These are phyloP conservation scores for Virgularia gustaviana DNA, from an alignment of 92 coral and sea anemone genomes.

Conservation along the genomic window DNA sequence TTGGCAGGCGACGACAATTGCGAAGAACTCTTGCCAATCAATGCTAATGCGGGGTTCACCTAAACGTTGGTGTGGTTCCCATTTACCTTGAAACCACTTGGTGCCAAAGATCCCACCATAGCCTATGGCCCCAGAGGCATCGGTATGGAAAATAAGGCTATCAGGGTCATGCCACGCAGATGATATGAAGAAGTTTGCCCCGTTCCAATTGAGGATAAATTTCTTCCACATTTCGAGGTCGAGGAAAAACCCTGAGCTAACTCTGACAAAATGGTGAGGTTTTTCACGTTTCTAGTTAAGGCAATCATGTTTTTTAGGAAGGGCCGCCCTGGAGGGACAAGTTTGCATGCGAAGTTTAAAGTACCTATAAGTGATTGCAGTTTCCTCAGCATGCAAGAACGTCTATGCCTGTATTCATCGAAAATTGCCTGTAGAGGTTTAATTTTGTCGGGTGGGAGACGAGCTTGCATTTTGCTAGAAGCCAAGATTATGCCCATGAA, in stretches of 20 bases:
- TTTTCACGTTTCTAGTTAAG: conserved; percentile 48
- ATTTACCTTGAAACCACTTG: conserved; percentile 47
- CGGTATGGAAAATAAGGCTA: conserved; percentile 30
- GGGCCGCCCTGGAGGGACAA: conserved; percentile 49
- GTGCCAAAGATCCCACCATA: conserved; percentile 48
- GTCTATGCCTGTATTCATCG: conserved; percentile 14
- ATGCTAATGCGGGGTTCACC: conserved; percentile 48
- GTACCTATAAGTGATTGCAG: conserved; percentile 56
- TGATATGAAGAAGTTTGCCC: conserved; percentile 40
- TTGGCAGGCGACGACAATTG: conserved; percentile 40
- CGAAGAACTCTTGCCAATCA: conserved; percentile 58
- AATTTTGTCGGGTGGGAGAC: conserved; percentile 51
- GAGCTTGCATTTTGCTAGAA: conserved; percentile 50
- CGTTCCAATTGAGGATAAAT: conserved; percentile 49
- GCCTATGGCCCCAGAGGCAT: conserved; percentile 54
- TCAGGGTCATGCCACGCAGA: conserved; percentile 28
- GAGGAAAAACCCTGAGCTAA: conserved; percentile 37
- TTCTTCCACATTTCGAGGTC: conserved; percentile 54
- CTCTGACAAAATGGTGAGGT: conserved; percentile 55
- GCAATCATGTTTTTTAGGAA: conserved; percentile 50
- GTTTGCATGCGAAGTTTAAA: conserved; percentile 56
- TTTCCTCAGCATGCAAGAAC: conserved; percentile 42
- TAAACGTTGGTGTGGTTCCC: conserved; percentile 41
- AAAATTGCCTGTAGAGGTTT: conserved; percentile 32
- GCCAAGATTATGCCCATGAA: conserved; percentile 51